Evolutionary conservation across 2,888 invertebrate species (phyloP).

Genomic region (Tinea semifulvella): DNA sequence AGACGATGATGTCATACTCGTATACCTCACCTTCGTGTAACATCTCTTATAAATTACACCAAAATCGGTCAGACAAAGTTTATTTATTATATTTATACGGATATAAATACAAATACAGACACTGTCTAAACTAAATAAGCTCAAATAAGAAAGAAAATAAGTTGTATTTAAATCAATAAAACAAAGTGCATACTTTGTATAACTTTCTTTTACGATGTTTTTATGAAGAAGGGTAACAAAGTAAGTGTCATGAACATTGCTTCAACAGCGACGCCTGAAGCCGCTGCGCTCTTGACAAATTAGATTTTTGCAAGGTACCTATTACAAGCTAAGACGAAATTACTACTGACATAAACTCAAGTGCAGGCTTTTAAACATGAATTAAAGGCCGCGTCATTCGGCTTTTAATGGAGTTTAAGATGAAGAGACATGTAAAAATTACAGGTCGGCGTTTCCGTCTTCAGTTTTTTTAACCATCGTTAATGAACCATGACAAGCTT

Average conservation of each 20-base stretch:
- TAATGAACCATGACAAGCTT: constrained; percentile 20
- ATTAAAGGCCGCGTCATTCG: constrained; percentile 58
- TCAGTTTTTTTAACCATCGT: not conserved
- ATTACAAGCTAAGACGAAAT: constrained; percentile 60
- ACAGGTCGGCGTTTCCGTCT: no score
- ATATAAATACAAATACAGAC: no score
- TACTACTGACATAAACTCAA: constrained; percentile 60
- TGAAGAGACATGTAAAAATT: constrained; percentile 52
- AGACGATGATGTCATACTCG: no score
- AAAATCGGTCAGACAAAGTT: no score
- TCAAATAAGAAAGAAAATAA: no score
- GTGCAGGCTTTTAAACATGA: constrained; percentile 65
- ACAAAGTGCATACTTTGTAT: constrained; percentile 10
- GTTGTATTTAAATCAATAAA: constrained; percentile 6
- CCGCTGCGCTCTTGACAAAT: constrained; percentile 47
- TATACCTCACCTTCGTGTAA: no score
- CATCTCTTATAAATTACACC: no score
- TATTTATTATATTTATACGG: no score
- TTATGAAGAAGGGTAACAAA: constrained; percentile 11
- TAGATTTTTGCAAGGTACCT: constrained; percentile 55
- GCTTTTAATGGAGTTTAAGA: constrained; percentile 59
- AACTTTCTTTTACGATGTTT: constrained; percentile 3
- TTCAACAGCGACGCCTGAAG: constrained; percentile 4
- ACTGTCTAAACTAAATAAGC: no score
- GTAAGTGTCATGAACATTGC: constrained; percentile 10